Conservation (phyloP, 2,797 vertebrate species). For the Vespertilio murinus region DNA sequence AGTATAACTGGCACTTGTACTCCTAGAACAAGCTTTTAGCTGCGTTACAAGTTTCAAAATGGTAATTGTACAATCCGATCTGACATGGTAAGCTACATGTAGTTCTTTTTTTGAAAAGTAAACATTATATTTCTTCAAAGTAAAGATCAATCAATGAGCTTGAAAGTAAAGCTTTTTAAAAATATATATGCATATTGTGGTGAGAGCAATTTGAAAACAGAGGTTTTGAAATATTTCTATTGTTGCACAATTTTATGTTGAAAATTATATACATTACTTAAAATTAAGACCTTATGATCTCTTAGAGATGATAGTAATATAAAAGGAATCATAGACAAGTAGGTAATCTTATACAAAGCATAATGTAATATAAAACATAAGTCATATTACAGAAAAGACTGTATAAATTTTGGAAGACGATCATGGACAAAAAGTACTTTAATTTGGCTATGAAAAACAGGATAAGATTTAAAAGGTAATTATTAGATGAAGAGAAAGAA, state of each 20-base stretch:
- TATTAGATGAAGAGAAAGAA: not conserved
- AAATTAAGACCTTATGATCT: not conserved
- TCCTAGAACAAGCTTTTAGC: not conserved
- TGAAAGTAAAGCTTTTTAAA: not conserved
- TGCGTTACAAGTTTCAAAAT: not conserved
- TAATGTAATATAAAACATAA: not conserved
- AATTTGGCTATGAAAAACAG: not conserved
- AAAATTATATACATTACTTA: not conserved
- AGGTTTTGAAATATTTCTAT: not conserved
- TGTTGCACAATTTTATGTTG: not conserved
- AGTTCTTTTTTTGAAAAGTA: not conserved
- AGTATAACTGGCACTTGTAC: not conserved
- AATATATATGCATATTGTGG: not conserved
- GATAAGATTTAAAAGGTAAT: not conserved
- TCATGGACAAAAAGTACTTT: not conserved
- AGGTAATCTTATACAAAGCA: not conserved
- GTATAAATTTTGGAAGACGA: not conserved
- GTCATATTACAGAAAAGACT: not conserved
- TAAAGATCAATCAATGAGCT: not conserved
- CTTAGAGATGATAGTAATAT: not conserved
- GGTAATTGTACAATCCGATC: not conserved
- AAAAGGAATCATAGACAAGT: not conserved
- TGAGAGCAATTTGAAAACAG: not conserved
- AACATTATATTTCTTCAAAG: not conserved
- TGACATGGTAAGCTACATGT: not conserved